A percentile compares a stretch with the other conserved stretches of the same genome.
phyloP scores from a whole-genome alignment of 2,888 invertebrate genomes.

The Zelleria hepariella region DNA sequence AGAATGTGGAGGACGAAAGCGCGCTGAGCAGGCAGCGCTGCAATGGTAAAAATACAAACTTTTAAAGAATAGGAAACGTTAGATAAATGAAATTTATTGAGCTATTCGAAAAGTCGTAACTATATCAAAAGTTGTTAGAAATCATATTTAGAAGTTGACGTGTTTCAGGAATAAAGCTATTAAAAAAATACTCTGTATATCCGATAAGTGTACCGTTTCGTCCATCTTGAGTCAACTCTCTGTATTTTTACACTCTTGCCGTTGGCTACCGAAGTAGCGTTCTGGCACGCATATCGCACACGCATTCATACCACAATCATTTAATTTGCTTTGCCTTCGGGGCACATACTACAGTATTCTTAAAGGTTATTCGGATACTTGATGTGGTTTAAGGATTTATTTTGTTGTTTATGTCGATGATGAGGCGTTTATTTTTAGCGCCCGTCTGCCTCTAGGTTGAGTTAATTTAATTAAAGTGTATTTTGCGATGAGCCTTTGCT shows the following conservation, averaged over 20 bases:
- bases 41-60: too few species aligned
- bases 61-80: too few species aligned
- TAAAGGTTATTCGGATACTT: background rate
- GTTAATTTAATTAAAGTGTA: background rate
- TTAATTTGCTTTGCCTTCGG: background rate
- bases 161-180: too few species aligned
- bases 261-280: conserved; percentile 52
- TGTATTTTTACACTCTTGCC: conserved; percentile 23
- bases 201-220: background rate
- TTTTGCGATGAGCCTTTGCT: too few species aligned
- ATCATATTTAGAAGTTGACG: too few species aligned
- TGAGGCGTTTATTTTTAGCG: background rate
- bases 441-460: background rate
- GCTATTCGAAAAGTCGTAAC: too few species aligned
- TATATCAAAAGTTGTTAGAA: too few species aligned
- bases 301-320: conserved; percentile 18
- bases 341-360: background rate
- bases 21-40: too few species aligned
- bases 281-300: conserved; percentile 41
- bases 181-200: too few species aligned
- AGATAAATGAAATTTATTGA: too few species aligned
- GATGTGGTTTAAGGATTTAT: background rate
- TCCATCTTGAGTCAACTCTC: background rate
- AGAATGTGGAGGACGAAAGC: too few species aligned
- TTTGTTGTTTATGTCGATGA: background rate